Base-by-base conservation (phyloP, 2,113 vertebrate genomes). In the Coturnix japonica region DNA sequence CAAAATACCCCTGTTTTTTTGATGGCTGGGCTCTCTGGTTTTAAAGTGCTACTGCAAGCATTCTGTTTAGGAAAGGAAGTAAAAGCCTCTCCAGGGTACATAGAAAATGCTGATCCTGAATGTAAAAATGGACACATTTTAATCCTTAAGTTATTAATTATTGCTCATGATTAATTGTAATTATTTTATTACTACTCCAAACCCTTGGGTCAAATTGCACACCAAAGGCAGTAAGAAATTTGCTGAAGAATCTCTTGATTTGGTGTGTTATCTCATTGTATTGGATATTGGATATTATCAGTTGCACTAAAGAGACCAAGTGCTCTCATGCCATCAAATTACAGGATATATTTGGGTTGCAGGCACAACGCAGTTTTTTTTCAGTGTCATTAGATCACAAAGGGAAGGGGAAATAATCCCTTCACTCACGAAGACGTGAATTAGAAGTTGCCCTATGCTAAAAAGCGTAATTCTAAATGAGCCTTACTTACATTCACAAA, bases 331-430 rank as follows among this genome's bases (percentile, higher is more conserved):
- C 92, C 91, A 91, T 96, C 94, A 87, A 87, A 96, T 92, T 87
- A 71, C 94, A 95, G 95, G 89, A 89, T 96, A 87, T 93, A 93
- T 96, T 91, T 96, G 94, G 92, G 53, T 92, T 96, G 89, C 81
- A 81, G 75, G 91, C 79, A 0, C 92, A 85, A 95, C 72, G 91
- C 60, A 53, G 33, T 91, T 95, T 92, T 75, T 75, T 94, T 86
- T 94, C 85, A 78, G 81, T 95, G 88, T 94, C 89, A 96, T 95
- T 91, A 95, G 95, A 96, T 95, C 41, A 75, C 37, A 82, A 81
- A 90, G 73, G 89, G 47, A 85, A 77, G 67, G 77, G 87, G 74
- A 74, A 83, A 93, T 76, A 94, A 84, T 90, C 66, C 41, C 31
- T 92, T 92, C 89, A 95, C 94, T 91, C 89, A 92, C 81, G 2